Conservation (phyloP, 2,797 vertebrate genomes). For the Hylomyscus alleni region DNA sequence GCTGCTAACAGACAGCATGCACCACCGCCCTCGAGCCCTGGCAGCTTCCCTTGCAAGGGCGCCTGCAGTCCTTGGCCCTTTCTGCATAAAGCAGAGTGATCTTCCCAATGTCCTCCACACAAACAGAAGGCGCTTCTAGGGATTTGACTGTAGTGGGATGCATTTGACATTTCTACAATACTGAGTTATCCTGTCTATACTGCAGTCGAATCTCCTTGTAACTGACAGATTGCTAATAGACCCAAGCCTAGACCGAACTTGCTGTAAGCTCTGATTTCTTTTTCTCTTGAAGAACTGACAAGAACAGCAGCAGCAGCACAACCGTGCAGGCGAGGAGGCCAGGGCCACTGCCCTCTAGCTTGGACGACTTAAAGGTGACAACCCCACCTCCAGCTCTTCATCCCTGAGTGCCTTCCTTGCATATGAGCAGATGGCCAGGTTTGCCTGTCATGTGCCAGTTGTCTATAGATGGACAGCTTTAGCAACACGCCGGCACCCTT, state of each 20-base stretch:
- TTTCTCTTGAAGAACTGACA: slow-evolving; percentile 91
- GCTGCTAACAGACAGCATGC: not conserved
- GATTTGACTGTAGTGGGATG: not conserved
- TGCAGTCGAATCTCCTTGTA: not conserved
- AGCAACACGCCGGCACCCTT: not conserved
- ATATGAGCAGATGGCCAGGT: not conserved
- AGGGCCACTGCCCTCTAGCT: slow-evolving; percentile 92
- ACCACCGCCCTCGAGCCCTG: not conserved
- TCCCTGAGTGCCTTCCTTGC: not conserved
- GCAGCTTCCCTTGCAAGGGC: not conserved
- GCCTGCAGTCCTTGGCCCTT: not conserved
- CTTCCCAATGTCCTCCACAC: not conserved
- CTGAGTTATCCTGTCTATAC: not conserved
- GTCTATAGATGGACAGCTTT: not conserved
- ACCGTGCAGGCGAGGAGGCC: slow-evolving; percentile 88
- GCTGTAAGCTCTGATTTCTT: slow-evolving; percentile 71
- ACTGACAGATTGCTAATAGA: not conserved
- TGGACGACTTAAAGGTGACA: slow-evolving; percentile 98
- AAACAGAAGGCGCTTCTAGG: not conserved
- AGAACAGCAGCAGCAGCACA: slow-evolving; percentile 88
- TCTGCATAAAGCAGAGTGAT: not conserved
- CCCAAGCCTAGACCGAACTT: slow-evolving; percentile 21
- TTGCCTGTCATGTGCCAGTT: slow-evolving; percentile 12
- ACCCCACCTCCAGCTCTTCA: not conserved
- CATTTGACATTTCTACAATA: not conserved